phyloP scores from a whole-genome alignment of 2,888 invertebrate species.

The Xylota sylvarum region DNA sequence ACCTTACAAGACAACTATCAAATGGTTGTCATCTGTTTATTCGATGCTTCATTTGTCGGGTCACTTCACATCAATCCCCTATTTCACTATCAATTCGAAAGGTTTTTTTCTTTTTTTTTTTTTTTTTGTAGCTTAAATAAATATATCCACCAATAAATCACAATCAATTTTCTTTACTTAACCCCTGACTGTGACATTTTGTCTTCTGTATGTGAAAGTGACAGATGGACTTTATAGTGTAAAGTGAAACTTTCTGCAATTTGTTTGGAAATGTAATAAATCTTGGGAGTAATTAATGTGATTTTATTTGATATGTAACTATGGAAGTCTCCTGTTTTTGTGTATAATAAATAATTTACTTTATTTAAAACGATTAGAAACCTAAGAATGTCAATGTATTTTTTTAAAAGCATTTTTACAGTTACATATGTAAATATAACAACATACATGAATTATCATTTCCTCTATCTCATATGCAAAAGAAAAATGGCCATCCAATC shows the following conservation, averaged over 20 bases:
- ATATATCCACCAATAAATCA: conserved; percentile 26
- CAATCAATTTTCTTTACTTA: conserved; percentile 37
- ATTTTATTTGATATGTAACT: no score
- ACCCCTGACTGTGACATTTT: conserved; percentile 6
- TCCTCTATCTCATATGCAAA: no score
- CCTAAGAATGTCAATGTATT: no score
- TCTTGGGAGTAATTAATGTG: neutral
- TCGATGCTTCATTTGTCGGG: conserved; percentile 29
- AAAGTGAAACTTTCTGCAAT: neutral
- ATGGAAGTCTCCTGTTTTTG: no score
- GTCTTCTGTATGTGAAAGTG: conserved; percentile 12
- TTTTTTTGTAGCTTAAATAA: conserved; percentile 8
- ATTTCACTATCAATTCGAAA: conserved; percentile 5
- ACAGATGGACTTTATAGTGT: neutral
- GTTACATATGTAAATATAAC: no score
- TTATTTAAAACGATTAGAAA: no score
- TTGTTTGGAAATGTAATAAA: neutral
- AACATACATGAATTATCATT: no score
- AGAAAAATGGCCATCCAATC: no score
- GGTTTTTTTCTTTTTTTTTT: neutral
- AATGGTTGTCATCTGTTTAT: conserved; percentile 10
- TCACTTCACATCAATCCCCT: conserved; percentile 27
- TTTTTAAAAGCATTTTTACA: no score
- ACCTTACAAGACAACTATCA: conserved; percentile 22
- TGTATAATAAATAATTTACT: no score